Evolutionary conservation across 2,113 vertebrate species (phyloP).

Genomic region (Cyanistes caeruleus): DNA sequence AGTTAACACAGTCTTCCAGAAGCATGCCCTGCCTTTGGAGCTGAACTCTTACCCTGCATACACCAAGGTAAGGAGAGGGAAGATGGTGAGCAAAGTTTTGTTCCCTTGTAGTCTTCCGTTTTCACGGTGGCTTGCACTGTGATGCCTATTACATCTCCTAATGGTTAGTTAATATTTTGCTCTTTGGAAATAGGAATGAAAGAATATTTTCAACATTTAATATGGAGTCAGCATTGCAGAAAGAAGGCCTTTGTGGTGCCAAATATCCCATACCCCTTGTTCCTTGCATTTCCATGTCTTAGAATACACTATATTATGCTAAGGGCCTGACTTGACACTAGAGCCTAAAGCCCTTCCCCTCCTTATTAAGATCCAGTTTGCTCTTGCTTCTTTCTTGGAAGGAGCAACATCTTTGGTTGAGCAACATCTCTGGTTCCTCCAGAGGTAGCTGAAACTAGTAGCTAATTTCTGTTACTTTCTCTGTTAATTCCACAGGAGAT

Average conservation of each 20-base stretch:
- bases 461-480: neutral
- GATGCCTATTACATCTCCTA: neutral
- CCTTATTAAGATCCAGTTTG: neutral
- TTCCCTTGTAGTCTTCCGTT: neutral
- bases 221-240: neutral
- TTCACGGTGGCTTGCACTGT: neutral
- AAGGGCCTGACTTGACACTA: neutral
- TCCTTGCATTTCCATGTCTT: neutral
- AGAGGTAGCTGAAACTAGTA: neutral
- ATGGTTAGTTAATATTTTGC: neutral
- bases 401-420: neutral
- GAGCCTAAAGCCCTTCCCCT: neutral
- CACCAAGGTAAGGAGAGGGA: conserved; percentile 78
- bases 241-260: neutral
- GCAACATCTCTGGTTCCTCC: neutral
- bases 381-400: neutral
- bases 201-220: neutral
- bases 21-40: conserved; percentile 78
- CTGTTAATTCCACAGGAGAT: conserved; percentile 77
- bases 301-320: neutral
- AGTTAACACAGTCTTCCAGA: conserved; percentile 57
- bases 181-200: neutral
- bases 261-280: neutral
- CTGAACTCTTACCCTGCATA: conserved; percentile 82
- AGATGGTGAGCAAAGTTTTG: neutral